Evolutionary conservation across 2,888 invertebrate genomes (phyloP).

Genomic region (Nymphalis c-album): DNA sequence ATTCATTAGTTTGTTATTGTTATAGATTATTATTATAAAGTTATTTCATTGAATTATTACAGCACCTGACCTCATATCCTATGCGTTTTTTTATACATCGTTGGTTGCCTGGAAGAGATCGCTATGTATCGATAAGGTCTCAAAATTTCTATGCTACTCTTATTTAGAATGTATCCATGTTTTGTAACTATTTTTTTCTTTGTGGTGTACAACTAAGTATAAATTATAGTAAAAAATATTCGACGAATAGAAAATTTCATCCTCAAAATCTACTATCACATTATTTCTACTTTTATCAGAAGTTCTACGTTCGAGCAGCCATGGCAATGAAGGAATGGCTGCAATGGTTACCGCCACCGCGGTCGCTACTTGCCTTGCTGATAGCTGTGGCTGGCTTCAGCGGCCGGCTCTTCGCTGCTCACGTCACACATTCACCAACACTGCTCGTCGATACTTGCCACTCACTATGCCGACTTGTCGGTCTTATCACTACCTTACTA

Average conservation of each 20-base stretch:
- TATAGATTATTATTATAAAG: too few relatives aligned
- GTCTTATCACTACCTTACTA: slow-evolving; percentile 82
- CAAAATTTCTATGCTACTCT: too few relatives aligned
- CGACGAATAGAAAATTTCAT: background rate
- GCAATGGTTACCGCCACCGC: slow-evolving; percentile 86
- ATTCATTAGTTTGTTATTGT: too few relatives aligned
- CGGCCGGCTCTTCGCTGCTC: slow-evolving; percentile 91
- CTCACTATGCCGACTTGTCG: slow-evolving; percentile 95
- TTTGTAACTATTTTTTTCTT: too few relatives aligned
- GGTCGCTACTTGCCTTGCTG: slow-evolving; percentile 87
- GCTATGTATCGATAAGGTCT: too few relatives aligned
- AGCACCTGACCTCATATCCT: too few relatives aligned
- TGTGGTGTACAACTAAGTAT: too few relatives aligned
- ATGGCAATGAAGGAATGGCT: slow-evolving; percentile 92
- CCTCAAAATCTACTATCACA: background rate
- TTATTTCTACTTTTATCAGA: slow-evolving; percentile 9
- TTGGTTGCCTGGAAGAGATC: too few relatives aligned
- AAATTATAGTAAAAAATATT: too few relatives aligned
- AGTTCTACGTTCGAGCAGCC: slow-evolving; percentile 16
- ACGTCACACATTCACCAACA: slow-evolving; percentile 94
- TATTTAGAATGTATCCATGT: too few relatives aligned
- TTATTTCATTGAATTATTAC: too few relatives aligned
- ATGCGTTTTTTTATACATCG: too few relatives aligned
- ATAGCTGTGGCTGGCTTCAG: slow-evolving; percentile 89
- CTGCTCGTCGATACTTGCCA: slow-evolving; percentile 96